phyloP scores from a whole-genome alignment of 2,888 invertebrate genomes.

The Acleris literana region DNA sequence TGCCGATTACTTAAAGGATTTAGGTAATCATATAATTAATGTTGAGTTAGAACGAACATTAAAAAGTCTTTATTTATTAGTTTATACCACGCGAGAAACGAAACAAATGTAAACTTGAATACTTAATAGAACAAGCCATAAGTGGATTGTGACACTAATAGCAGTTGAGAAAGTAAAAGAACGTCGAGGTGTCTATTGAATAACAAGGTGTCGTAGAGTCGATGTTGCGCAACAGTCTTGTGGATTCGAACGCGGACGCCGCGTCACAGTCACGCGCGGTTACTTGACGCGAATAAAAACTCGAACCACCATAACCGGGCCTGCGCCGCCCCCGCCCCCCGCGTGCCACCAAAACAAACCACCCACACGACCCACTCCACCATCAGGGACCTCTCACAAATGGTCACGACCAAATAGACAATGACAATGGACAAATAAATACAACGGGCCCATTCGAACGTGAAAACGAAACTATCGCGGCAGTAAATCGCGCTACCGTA shows the following conservation, averaged over 20 bases:
- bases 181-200: slow-evolving; percentile 59
- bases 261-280: slow-evolving; percentile 63
- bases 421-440: slow-evolving; percentile 65
- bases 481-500: slow-evolving; percentile 71
- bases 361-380: slow-evolving; percentile 60
- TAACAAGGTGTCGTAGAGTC: slow-evolving; percentile 63
- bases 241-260: slow-evolving; percentile 30
- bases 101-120: slow-evolving; percentile 27
- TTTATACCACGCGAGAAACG: neutral
- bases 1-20: slow-evolving; percentile 22
- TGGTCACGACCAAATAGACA: slow-evolving; percentile 61
- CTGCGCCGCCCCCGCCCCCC: slow-evolving; percentile 47
- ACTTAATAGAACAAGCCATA: slow-evolving; percentile 53
- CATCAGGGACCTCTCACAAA: slow-evolving; percentile 51
- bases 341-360: slow-evolving; percentile 42
- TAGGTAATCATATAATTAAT: slow-evolving; percentile 2
- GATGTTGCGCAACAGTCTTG: slow-evolving; percentile 67
- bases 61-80: too few species aligned
- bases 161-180: slow-evolving; percentile 75
- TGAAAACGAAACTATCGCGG: slow-evolving; percentile 78
- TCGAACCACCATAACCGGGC: slow-evolving; percentile 53
- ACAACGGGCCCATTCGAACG: slow-evolving; percentile 69
- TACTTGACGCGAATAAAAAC: slow-evolving; percentile 55
- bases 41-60: too few species aligned
- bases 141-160: slow-evolving; percentile 59